Percentiles rank a stretch among this genome's conserved stretches.
Evolutionary conservation across 2,113 vertebrate genomes (phyloP).

Genomic region (Loxodonta africana): DNA sequence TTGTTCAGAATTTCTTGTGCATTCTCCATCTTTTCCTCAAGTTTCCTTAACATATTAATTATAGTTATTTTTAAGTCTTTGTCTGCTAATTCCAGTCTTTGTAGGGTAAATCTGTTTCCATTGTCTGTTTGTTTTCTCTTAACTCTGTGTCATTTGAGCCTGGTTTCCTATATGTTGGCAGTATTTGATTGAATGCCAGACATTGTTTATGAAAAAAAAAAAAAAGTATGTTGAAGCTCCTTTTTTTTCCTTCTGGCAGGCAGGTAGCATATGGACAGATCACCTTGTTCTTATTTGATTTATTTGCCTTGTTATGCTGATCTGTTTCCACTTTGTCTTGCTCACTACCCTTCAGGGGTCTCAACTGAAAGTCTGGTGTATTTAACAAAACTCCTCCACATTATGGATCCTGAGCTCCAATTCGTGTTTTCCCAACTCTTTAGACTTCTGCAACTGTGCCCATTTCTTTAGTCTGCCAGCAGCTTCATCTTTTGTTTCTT

Average conservation of each 20-base stretch:
- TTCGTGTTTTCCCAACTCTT: too few species aligned
- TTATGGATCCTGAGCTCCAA: too few species aligned
- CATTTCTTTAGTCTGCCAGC: too few species aligned
- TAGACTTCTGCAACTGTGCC: too few species aligned
- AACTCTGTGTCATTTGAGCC: neutral
- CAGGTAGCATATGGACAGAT: neutral
- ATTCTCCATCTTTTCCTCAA: neutral
- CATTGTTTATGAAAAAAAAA: neutral
- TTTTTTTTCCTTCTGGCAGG: neutral
- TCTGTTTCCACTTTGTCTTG: too few species aligned
- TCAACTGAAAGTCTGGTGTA: too few species aligned
- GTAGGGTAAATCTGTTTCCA: neutral
- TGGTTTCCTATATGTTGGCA: neutral
- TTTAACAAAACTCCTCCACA: too few species aligned
- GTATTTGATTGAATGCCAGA: neutral
- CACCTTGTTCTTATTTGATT: neutral
- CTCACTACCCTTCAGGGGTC: too few species aligned
- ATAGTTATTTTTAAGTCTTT: neutral
- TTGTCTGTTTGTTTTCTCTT: neutral
- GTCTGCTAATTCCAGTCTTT: neutral
- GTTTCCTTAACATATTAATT: neutral
- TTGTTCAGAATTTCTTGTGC: neutral
- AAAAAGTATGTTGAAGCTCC: neutral
- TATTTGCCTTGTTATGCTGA: too few species aligned
- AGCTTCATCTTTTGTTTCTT: neutral